Conservation (phyloP, 2,113 vertebrate species). For the Phycodurus eques region DNA sequence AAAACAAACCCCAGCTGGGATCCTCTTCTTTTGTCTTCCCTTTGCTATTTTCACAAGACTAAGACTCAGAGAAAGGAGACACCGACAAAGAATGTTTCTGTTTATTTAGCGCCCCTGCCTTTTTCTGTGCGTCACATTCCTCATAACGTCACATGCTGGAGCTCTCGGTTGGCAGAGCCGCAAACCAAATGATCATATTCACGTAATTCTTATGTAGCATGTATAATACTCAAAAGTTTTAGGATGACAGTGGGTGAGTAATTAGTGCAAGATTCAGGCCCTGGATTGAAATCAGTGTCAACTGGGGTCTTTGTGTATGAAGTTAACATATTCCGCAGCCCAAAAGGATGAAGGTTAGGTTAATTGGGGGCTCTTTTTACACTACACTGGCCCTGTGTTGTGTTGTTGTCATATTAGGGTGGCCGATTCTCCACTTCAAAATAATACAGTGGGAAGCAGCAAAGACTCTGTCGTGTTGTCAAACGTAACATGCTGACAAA, state of each 20-base stretch:
- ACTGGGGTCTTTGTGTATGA: not conserved
- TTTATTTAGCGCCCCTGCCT: slow-evolving; percentile 42
- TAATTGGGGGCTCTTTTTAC: no score
- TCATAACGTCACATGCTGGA: slow-evolving; percentile 41
- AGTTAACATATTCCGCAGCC: not conserved
- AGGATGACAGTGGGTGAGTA: not conserved
- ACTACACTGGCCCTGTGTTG: no score
- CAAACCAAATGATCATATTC: slow-evolving; percentile 26
- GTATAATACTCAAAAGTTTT: not conserved
- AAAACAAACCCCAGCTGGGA: slow-evolving; percentile 9
- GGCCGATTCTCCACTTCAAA: no score
- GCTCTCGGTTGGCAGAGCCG: slow-evolving; percentile 4
- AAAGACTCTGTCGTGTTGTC: no score
- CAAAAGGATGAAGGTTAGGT: no score
- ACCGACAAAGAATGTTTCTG: slow-evolving; percentile 56
- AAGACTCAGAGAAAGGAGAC: slow-evolving; percentile 30
- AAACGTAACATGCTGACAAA: no score
- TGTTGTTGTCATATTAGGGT: no score
- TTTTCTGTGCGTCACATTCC: slow-evolving; percentile 34
- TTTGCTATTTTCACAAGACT: slow-evolving; percentile 7
- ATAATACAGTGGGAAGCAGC: no score
- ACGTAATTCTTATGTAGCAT: not conserved
- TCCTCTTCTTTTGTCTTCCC: slow-evolving; percentile 8
- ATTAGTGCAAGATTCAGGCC: no score
- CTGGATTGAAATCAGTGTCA: not conserved